Percentiles rank a stretch among this genome's conserved stretches.
These are phyloP conservation scores for Leucosticte australis DNA, from an alignment of 2,113 vertebrate genomes.

Conservation along the genomic window DNA sequence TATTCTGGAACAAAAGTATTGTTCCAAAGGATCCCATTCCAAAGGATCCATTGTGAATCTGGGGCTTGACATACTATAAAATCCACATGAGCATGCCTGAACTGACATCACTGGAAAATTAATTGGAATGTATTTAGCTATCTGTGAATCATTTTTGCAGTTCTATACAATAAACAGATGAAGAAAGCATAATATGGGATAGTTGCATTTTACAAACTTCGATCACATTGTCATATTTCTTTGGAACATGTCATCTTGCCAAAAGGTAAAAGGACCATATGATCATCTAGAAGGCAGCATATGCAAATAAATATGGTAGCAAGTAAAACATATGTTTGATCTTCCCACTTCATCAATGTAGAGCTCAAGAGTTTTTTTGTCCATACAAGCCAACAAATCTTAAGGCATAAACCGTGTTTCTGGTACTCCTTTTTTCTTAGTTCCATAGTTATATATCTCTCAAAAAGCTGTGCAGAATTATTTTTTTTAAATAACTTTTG, in stretches of 20 bases:
- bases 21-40: background rate
- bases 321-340: conserved; percentile 59
- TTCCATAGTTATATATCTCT: background rate
- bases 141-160: background rate
- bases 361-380: conserved; percentile 42
- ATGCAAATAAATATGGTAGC: conserved; percentile 63
- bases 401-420: background rate
- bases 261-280: conserved; percentile 66
- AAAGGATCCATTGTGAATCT: background rate
- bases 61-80: background rate
- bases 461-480: background rate
- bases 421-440: background rate
- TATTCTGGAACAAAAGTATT: background rate
- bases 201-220: conserved; percentile 14
- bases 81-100: background rate
- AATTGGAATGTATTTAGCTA: background rate
- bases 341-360: conserved; percentile 55
- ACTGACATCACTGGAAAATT: background rate
- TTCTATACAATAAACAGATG: background rate
- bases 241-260: conserved; percentile 46
- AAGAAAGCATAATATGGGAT: background rate
- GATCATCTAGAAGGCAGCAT: conserved; percentile 52
- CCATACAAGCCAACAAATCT: background rate
- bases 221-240: conserved; percentile 13
- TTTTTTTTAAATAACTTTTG: background rate